phyloP scores from a whole-genome alignment of 2,888 invertebrate species.

The Andrena praecox region DNA sequence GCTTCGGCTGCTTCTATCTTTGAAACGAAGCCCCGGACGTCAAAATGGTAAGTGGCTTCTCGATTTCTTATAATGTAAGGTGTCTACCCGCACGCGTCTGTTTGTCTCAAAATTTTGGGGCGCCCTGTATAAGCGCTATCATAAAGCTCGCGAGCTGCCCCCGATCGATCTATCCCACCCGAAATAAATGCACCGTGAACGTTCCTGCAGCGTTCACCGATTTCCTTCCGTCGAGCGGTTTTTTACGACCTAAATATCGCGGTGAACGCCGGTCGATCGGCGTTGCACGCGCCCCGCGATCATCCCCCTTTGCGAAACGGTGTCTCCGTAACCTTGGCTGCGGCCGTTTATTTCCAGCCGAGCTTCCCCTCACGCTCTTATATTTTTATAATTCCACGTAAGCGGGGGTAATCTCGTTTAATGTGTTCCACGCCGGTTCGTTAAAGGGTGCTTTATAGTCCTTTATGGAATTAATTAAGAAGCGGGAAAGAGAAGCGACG shows the following conservation, averaged over 20 bases:
- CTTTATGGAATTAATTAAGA: conserved; percentile 53
- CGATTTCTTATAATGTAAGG: no score
- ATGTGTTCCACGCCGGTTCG: conserved; percentile 47
- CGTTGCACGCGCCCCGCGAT: neutral
- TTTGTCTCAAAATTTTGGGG: no score
- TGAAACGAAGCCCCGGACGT: no score
- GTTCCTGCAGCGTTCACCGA: conserved; percentile 26
- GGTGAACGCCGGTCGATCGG: conserved; percentile 16
- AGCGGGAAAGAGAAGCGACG: conserved; percentile 13
- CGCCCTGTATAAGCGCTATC: conserved; percentile 18
- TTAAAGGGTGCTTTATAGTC: conserved; percentile 49
- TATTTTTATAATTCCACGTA: conserved; percentile 58
- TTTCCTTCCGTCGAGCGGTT: conserved; percentile 41
- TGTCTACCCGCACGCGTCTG: no score
- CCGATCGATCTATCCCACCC: conserved; percentile 31
- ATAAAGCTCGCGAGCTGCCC: neutral
- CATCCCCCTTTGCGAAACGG: conserved; percentile 10
- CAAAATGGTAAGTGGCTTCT: no score
- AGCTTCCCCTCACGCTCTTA: conserved; percentile 44
- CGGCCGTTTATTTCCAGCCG: conserved; percentile 46
- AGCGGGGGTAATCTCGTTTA: conserved; percentile 43
- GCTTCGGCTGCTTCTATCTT: no score
- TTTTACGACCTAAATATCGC: conserved; percentile 51
- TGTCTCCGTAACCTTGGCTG: conserved; percentile 53
- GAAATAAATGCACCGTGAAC: conserved; percentile 42